Percentiles rank a stretch among this genome's conserved stretches.
Conservation (phyloP, 1,140 invertebrate genomes). For the Amphibalanus amphitrite region DNA sequence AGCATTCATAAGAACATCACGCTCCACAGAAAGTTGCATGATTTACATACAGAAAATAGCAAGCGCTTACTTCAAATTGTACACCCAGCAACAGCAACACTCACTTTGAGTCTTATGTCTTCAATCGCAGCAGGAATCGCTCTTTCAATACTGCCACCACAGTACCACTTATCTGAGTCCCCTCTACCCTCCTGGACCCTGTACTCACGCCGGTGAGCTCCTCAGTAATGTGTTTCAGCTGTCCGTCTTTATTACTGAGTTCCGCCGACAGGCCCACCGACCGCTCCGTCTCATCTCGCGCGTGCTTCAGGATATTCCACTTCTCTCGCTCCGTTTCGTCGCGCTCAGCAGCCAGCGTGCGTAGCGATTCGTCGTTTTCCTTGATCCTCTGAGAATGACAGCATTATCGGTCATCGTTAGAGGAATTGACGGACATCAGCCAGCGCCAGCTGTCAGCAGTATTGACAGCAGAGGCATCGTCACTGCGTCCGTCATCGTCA, state of each 20-base stretch:
- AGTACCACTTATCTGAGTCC: too few species aligned
- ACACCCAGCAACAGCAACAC: slow-evolving; percentile 8
- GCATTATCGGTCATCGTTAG: too few species aligned
- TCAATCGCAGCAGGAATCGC: slow-evolving; percentile 3
- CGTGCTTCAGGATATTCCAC: slow-evolving; percentile 68
- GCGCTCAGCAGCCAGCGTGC: slow-evolving; percentile 50
- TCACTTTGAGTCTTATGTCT: neutral
- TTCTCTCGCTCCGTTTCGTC: slow-evolving; percentile 72
- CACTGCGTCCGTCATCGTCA: too few species aligned
- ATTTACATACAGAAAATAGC: too few species aligned
- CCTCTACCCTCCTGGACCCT: too few species aligned
- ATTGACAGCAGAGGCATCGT: neutral
- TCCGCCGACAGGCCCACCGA: slow-evolving; percentile 67
- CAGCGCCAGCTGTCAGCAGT: neutral
- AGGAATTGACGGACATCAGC: slow-evolving; percentile 20
- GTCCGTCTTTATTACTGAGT: slow-evolving; percentile 63
- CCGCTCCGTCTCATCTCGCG: slow-evolving; percentile 71
- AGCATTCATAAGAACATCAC: too few species aligned
- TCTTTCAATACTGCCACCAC: too few species aligned
- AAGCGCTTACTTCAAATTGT: too few species aligned
- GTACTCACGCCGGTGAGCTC: neutral
- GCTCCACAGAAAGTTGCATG: too few species aligned
- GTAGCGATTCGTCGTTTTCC: slow-evolving; percentile 50
- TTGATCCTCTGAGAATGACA: slow-evolving; percentile 47
- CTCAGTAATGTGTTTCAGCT: slow-evolving; percentile 48